Evolutionary conservation across 2,888 invertebrate species (phyloP), one percentile per base, ranked within the genome.

Genomic region (Epinotia nisella): DNA sequence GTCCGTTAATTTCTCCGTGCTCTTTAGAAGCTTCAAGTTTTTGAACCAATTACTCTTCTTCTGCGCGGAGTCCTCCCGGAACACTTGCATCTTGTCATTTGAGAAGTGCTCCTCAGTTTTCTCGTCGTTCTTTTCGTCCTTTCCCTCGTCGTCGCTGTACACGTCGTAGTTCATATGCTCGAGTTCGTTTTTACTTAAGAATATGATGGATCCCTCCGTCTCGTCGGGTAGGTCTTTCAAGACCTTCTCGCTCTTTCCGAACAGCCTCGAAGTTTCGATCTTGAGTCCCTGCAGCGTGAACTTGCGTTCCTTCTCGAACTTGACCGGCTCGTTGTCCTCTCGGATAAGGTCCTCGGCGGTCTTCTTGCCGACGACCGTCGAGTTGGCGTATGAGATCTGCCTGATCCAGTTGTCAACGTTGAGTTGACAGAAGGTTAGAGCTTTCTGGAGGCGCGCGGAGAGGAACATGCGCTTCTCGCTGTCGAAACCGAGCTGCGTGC

Each of bases 31-130:
- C 81, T 94, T 95, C 66, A 95, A 87, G 82, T 95, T 94, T 78
- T 95, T 95, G 79, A 96, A 96, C 96, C 96, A 96, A 83, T 95
- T 96, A 78, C 84, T 93, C 75, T 95, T 95, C 83, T 96, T 96
- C 2, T 92, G 90, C 1, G 81, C 90, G 0, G 87, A 87, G 78
- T 94, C 94, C 85, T 94, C 94, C 81, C 94, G 87, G 76, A 94
- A 94, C 1, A 94, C 93, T 3, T 90, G 93, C 92, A 94, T 93
- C 81, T 93, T 94, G 39, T 94, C 94, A 77, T 83, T 92, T 10
- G 89, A 84, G 74, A 94, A 94, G 53, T 89, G 86, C 76, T 93
- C 92, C 17, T 92, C 89, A 35, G 79, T 76, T 82, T 89, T 93
- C 0, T 89, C 91, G 3, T 92, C 93, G 69, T 79, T 82, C 74